These are phyloP conservation scores for Clostera curtula DNA, from an alignment of 2,888 invertebrate species.

Conservation along the genomic window DNA sequence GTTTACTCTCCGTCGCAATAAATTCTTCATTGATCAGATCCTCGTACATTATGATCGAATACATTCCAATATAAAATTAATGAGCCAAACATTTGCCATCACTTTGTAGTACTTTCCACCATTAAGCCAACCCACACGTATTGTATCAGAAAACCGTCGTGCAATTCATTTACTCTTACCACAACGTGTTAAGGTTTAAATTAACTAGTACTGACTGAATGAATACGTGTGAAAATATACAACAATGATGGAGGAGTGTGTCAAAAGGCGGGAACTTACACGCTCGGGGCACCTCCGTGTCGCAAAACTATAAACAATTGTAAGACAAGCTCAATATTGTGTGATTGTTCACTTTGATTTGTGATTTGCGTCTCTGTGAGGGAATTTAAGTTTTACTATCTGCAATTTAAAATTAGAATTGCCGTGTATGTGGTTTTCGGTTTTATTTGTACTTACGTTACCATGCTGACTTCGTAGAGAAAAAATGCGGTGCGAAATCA, in stretches of 20 bases:
- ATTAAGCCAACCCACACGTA: neutral
- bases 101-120: too few relatives aligned
- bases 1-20: too few relatives aligned
- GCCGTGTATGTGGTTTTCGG: too few relatives aligned
- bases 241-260: constrained; percentile 1
- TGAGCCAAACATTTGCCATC: too few relatives aligned
- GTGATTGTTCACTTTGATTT: neutral
- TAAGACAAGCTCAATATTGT: neutral
- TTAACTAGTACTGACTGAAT: neutral
- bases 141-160: neutral
- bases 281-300: neutral
- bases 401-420: too few relatives aligned
- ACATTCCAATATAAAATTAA: too few relatives aligned
- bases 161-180: neutral
- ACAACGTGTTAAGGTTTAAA: neutral
- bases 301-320: neutral
- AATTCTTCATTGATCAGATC: too few relatives aligned
- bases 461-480: too few relatives aligned
- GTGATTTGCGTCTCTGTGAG: neutral
- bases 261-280: constrained; percentile 1
- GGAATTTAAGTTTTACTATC: too few relatives aligned
- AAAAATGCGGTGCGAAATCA: too few relatives aligned
- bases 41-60: too few relatives aligned
- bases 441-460: too few relatives aligned
- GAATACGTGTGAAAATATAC: neutral